Evolutionary conservation across 2,888 invertebrate genomes (phyloP).

Genomic region (Campoplex capitator): DNA sequence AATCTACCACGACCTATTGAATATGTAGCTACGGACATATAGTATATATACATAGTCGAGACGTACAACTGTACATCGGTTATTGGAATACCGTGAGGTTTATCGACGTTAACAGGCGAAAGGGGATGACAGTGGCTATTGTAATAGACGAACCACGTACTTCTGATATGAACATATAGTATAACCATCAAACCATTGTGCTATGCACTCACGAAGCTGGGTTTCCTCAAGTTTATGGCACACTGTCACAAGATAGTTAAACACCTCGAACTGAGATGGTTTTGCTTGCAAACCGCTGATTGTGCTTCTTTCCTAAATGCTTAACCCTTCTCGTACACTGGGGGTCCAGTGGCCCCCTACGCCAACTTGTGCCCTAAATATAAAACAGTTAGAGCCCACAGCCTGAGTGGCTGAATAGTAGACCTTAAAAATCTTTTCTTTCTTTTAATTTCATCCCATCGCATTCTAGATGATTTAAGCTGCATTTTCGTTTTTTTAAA

Average conservation of each 20-base stretch:
- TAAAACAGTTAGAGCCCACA: too few species aligned
- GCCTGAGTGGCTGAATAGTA: too few species aligned
- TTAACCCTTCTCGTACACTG: too few species aligned
- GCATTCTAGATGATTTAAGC: too few species aligned
- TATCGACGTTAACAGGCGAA: slow-evolving; percentile 58
- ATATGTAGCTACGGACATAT: not conserved
- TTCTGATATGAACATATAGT: slow-evolving; percentile 11
- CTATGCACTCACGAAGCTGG: slow-evolving; percentile 20
- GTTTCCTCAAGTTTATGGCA: slow-evolving; percentile 40
- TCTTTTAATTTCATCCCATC: too few species aligned
- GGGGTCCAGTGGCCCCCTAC: too few species aligned
- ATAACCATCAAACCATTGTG: slow-evolving; percentile 41
- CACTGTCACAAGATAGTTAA: slow-evolving; percentile 11
- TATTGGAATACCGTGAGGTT: slow-evolving; percentile 58
- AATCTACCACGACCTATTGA: slow-evolving; percentile 25
- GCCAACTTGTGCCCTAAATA: too few species aligned
- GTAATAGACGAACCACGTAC: slow-evolving; percentile 37
- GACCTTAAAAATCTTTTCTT: too few species aligned
- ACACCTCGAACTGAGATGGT: slow-evolving; percentile 19
- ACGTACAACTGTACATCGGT: slow-evolving; percentile 46
- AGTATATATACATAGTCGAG: slow-evolving; percentile 21
- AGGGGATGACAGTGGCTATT: slow-evolving; percentile 40
- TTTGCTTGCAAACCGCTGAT: not conserved
- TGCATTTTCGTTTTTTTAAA: too few species aligned
- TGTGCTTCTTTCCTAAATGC: not conserved